Evolutionary conservation across 2,797 vertebrate genomes (phyloP), one percentile per base, ranked within the genome.

Genomic region (Leptodactylus fallax): DNA sequence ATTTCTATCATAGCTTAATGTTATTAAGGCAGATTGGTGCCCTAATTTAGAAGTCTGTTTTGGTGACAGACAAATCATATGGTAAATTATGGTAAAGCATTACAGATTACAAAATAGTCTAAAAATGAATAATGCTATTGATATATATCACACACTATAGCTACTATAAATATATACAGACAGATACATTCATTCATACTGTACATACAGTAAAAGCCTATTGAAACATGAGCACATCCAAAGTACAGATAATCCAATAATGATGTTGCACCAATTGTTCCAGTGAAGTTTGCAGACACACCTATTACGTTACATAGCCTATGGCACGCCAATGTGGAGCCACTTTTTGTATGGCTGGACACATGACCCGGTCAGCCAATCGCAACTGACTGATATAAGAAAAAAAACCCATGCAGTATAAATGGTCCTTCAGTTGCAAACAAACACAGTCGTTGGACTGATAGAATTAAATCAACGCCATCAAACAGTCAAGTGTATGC

Each of bases 281-380:
- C 13, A 63, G 53, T 58, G 79, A 87, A 81, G 78, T 87, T 87
- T 82, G 11, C 55, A 51, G 36, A 82, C 67, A 77, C 77, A 71
- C 36, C 16, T 74, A 72, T 25, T 27, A 58, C 53, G 17, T 74
- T 61, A 14, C 55, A 36, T 23, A 79, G 61, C 56, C 74, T 79
- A 3, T 2, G 65, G 58, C 87, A 80, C 47, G 0, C 82, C 79
- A 81, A 17, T 11, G 19, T 10, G 69, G 53, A 23, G 19, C 25
- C 3, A 69, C 58, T 80, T 82, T 85, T 85, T 79, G 47, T 49
- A 90, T 0, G 77, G 19, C 87, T 27, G 79, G 91, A 91, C 90
- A 92, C 91, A 90, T 90, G 92, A 92, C 91, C 91, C 1, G 88
- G 91, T 87, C 91, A 93, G 89, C 91, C 13, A 94, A 92, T 93